Evolutionary conservation across 2,113 vertebrate genomes (phyloP), one percentile per base, ranked within the genome.

Genomic region (Deroptyus accipitrinus): DNA sequence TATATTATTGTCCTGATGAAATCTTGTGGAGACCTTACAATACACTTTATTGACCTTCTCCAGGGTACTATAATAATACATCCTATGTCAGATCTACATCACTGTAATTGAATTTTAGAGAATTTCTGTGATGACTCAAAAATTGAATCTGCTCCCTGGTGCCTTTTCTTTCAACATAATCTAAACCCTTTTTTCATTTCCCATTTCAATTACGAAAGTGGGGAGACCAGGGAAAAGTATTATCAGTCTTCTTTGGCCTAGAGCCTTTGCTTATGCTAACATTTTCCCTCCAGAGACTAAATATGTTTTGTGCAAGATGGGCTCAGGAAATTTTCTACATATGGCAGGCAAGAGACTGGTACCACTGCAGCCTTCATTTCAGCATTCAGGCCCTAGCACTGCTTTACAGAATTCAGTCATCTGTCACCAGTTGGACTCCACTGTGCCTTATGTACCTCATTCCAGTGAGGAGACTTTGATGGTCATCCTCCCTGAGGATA

Each of bases 131-230:
- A 94, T 90, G 79, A 48, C 73, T 94, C 68, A 84, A 94, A 91
- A 95, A 95, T 91, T 91, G 76, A 94, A 92, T 90, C 83, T 88
- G 62, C 37, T 96, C 92, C 79, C 92, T 68, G 15, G 64, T 91
- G 88, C 69, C 86, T 95, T 80, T 94, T 94, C 78, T 97, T 96
- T 90, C 78, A 96, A 94, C 87, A 83, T 11, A 66, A 52, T 85
- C 91, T 86, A 62, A 86, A 90, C 95, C 67, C 59, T 79, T 95
- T 94, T 92, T 95, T 76, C 59, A 90, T 95, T 95, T 93, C 61
- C 76, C 92, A 52, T 97, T 97, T 97, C 97, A 97, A 97, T 97
- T 97, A 94, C 11, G 70, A 95, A 86, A 74, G 69, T 89, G 74
- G n/a, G 18, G 62, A 91, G 69, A 91, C 24, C 35, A 75, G 17